Evolutionary conservation across 2,113 vertebrate species (phyloP).

Genomic region (Cygnus buccinator): DNA sequence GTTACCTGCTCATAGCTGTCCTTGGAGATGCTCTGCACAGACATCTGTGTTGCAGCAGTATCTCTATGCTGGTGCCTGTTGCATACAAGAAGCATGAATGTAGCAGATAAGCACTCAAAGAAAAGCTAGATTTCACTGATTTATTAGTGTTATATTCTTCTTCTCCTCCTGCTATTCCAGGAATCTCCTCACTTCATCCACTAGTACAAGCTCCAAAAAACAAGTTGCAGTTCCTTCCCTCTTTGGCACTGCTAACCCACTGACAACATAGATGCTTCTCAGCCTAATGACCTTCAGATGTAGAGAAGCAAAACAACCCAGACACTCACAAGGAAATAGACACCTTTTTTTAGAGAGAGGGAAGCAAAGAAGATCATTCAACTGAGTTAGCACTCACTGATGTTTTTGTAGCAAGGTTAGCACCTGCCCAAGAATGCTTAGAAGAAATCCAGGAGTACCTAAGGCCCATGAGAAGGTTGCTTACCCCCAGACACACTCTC

Average conservation of each 20-base stretch:
- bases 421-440: background rate
- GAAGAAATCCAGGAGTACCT: background rate
- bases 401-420: background rate
- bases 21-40: background rate
- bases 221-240: background rate
- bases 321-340: rapidly evolving
- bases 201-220: background rate
- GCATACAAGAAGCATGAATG: background rate
- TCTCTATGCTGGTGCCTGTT: background rate
- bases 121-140: background rate
- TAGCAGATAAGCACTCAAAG: background rate
- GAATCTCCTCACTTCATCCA: background rate
- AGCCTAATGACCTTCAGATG: background rate
- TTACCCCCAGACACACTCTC: background rate
- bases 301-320: background rate
- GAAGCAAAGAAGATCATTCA: background rate
- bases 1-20: background rate
- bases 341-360: background rate
- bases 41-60: rapidly evolving
- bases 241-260: background rate
- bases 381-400: background rate
- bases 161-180: background rate
- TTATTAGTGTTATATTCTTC: background rate
- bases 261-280: background rate
- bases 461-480: background rate